A percentile compares a stretch with the other conserved stretches of the same genome.
These are phyloP conservation scores for Nephrotoma flavescens DNA, from an alignment of 2,888 invertebrate genomes.

Conservation along the genomic window DNA sequence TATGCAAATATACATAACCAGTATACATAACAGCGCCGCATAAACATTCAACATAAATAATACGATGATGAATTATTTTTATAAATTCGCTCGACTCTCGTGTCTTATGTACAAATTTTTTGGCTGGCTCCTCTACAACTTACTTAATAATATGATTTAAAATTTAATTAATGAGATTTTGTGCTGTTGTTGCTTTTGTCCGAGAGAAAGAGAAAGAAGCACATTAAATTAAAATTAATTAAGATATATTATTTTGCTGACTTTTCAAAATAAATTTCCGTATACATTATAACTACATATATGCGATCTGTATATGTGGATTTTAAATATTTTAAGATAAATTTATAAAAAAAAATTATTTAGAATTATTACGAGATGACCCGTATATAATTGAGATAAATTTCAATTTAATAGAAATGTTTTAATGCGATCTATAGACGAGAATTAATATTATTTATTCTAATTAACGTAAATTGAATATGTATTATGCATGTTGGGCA, in stretches of 20 bases:
- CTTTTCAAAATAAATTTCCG: not conserved
- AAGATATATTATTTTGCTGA: not conserved
- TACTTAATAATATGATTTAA: not conserved
- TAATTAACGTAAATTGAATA: not conserved
- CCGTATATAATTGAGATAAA: not conserved
- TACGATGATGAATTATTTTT: not conserved
- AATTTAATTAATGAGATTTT: not conserved
- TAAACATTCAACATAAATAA: not conserved
- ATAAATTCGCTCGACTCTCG: not conserved
- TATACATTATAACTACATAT: not conserved
- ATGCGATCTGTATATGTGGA: not conserved
- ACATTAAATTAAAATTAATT: not conserved
- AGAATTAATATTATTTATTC: not conserved
- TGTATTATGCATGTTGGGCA: not conserved
- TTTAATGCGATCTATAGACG: not conserved
- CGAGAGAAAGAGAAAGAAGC: not conserved
- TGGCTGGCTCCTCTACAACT: not conserved
- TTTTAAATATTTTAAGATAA: not conserved
- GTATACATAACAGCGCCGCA: not conserved
- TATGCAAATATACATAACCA: not conserved
- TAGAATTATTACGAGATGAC: not conserved
- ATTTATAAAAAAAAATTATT: not conserved
- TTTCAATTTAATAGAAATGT: not conserved
- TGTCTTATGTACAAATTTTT: not conserved
- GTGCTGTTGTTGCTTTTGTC: not conserved